Evolutionary conservation across 35 echinoderm and acorn worm species (phyloP).

Genomic region (Anneissia japonica): DNA sequence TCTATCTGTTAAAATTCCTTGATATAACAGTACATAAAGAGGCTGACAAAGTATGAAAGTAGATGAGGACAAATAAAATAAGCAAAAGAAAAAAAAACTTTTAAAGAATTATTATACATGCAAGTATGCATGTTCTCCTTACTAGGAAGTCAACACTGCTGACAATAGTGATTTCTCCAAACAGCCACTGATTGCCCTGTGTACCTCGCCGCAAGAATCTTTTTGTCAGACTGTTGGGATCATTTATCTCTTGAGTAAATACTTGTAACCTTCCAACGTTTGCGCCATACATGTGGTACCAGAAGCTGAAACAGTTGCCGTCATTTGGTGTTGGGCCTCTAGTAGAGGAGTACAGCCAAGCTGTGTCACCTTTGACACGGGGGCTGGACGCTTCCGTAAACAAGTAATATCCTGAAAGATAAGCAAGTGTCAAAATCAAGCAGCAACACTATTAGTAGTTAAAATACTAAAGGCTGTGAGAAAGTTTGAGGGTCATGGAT

Average conservation of each 20-base stretch:
- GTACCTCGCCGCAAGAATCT: neutral
- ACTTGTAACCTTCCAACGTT: constrained; percentile 15
- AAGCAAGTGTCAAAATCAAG: neutral
- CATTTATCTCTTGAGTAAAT: neutral
- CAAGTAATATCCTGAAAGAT: neutral
- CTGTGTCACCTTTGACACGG: neutral
- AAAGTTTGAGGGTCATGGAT: neutral
- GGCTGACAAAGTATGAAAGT: too few relatives aligned
- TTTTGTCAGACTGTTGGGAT: neutral
- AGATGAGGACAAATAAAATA: too few relatives aligned
- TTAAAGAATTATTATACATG: too few relatives aligned
- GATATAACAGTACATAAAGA: too few relatives aligned
- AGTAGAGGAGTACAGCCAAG: constrained; percentile 23
- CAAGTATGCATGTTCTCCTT: too few relatives aligned
- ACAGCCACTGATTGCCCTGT: neutral
- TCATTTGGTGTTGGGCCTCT: constrained; percentile 18
- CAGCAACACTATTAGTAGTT: neutral
- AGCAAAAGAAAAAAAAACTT: too few relatives aligned
- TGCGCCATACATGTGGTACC: constrained; percentile 86
- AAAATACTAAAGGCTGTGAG: neutral
- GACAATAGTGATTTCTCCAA: neutral
- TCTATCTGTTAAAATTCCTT: too few relatives aligned
- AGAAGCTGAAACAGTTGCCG: constrained; percentile 64
- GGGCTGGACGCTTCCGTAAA: neutral
- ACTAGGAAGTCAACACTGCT: neutral